phyloP scores from a whole-genome alignment of 2,888 invertebrate genomes.

The Desoria tigrina region DNA sequence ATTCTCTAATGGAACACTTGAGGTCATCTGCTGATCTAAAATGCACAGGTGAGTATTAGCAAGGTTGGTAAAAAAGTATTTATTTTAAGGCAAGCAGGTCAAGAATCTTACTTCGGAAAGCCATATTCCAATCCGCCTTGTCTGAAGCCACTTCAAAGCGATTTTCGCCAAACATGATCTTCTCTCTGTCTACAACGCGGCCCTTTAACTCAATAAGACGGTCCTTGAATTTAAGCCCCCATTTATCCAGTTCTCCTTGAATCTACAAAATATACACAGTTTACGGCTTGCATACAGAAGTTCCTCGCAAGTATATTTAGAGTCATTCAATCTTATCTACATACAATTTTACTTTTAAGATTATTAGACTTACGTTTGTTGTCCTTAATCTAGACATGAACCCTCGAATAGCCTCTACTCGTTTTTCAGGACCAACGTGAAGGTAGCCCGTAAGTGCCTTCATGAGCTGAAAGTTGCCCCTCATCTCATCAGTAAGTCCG shows the following conservation, averaged over 20 bases:
- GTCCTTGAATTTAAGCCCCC: conserved; percentile 36
- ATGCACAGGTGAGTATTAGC: too few relatives aligned
- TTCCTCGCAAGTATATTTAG: background rate
- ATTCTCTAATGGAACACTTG: conserved; percentile 14
- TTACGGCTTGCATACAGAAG: too few relatives aligned
- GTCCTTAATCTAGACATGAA: conserved; percentile 56
- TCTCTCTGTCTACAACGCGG: conserved; percentile 29
- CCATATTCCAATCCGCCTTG: conserved; percentile 30
- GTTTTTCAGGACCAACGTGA: conserved; percentile 74
- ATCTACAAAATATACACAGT: conserved; percentile 23
- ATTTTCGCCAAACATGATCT: conserved; percentile 25
- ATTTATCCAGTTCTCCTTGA: conserved; percentile 27
- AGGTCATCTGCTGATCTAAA: conserved; percentile 34
- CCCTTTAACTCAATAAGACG: conserved; percentile 29
- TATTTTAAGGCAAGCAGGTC: background rate
- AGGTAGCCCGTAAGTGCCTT: conserved; percentile 78
- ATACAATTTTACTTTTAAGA: too few relatives aligned
- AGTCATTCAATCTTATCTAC: background rate
- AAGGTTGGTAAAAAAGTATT: too few relatives aligned
- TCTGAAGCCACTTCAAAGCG: conserved; percentile 28
- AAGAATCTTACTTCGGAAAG: conserved; percentile 32
- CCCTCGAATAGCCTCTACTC: conserved; percentile 69
- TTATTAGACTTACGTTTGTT: conserved; percentile 36
- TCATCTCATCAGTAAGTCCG: conserved; percentile 81
- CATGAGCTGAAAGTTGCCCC: conserved; percentile 80